Percentiles rank a stretch among this genome's conserved stretches.
phyloP scores from a whole-genome alignment of 2,113 vertebrate species.

The Percopsis transmontana region DNA sequence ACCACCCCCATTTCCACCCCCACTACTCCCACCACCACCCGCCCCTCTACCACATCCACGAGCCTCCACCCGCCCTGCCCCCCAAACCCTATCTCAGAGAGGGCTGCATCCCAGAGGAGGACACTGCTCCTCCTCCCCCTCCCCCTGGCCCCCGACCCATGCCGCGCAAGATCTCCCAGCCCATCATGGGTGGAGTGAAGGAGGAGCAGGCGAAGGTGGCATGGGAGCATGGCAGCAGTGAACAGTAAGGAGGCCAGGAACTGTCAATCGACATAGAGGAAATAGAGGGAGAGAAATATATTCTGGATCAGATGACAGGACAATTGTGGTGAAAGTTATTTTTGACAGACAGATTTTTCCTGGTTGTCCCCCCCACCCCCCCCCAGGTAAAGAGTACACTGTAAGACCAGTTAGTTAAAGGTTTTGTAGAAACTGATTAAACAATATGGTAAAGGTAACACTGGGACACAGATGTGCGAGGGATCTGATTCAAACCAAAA shows the following conservation, averaged over 20 bases:
- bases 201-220: slow-evolving; percentile 92
- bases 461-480: too few relatives aligned
- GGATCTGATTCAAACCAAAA: background rate
- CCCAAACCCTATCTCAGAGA: slow-evolving; percentile 93
- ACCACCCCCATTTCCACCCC: slow-evolving; percentile 49
- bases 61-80: slow-evolving; percentile 85
- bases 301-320: too few relatives aligned
- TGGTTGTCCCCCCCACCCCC: background rate
- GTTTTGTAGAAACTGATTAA: too few relatives aligned
- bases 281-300: background rate
- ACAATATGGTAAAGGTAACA: background rate
- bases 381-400: background rate
- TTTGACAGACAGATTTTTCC: too few relatives aligned
- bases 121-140: slow-evolving; percentile 40
- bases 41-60: slow-evolving; percentile 70
- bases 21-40: slow-evolving; percentile 64
- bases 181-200: slow-evolving; percentile 80
- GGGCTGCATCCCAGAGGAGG: slow-evolving; percentile 86
- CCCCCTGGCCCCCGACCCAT: slow-evolving; percentile 74
- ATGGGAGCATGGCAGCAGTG: slow-evolving; percentile 89
- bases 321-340: background rate
- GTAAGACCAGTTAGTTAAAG: too few relatives aligned
- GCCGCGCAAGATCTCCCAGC: slow-evolving; percentile 87
- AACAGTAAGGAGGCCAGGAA: slow-evolving; percentile 74
- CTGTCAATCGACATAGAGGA: too few relatives aligned